These are phyloP conservation scores for Acanthosepion lycidas DNA, from an alignment of 2,888 invertebrate genomes.

Conservation along the genomic window DNA sequence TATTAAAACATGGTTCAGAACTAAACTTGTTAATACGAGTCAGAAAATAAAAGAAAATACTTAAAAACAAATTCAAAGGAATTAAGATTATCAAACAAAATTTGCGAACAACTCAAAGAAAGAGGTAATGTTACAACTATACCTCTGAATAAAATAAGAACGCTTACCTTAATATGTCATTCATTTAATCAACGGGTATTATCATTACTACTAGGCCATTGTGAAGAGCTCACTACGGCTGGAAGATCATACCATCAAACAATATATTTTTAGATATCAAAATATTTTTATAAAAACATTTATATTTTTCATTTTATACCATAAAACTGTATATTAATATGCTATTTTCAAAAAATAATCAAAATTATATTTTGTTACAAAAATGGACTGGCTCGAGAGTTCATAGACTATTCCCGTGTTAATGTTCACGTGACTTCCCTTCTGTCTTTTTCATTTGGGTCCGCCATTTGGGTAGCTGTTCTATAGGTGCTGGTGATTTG, in stretches of 20 bases:
- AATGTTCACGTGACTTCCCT: slow-evolving; percentile 58
- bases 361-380: neutral
- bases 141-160: neutral
- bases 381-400: neutral
- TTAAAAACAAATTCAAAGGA: neutral
- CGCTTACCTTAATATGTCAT: slow-evolving; percentile 43
- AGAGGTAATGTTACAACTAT: neutral
- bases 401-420: slow-evolving; percentile 13
- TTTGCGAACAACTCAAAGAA: neutral
- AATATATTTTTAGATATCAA: neutral
- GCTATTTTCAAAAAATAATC: neutral
- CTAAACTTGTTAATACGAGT: neutral
- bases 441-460: slow-evolving; percentile 67
- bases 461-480: slow-evolving; percentile 65
- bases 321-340: neutral
- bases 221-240: neutral
- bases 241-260: neutral
- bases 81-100: neutral
- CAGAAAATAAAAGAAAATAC: neutral
- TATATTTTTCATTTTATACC: neutral
- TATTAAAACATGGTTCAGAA: neutral
- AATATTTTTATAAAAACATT: neutral
- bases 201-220: slow-evolving; percentile 43
- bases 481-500: slow-evolving; percentile 59
- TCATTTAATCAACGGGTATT: slow-evolving; percentile 46